These are phyloP conservation scores for Apteryx owenii DNA, from an alignment of 2,113 vertebrate species.

Conservation along the genomic window DNA sequence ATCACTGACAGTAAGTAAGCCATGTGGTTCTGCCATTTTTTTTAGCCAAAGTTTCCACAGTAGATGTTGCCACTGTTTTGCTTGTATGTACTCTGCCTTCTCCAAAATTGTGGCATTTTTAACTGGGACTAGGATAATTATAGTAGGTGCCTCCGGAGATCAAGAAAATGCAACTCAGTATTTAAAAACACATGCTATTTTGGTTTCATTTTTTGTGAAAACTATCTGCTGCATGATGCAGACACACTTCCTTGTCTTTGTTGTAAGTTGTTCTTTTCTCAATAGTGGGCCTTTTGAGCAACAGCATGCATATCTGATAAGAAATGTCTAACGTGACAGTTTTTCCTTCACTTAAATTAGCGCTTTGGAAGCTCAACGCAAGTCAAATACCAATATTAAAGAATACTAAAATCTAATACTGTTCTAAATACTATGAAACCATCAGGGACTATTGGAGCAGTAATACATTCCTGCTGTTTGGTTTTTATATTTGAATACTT, in stretches of 20 bases:
- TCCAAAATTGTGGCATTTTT: not conserved
- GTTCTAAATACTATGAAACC: not conserved
- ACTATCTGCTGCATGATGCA: not conserved
- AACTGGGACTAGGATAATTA: not conserved
- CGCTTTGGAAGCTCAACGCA: not conserved
- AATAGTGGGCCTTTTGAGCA: not conserved
- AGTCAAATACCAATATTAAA: not conserved
- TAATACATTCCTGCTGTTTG: not conserved
- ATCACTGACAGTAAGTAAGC: not conserved
- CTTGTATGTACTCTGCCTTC: not conserved
- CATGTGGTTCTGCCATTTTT: fast-evolving
- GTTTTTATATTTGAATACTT: not conserved
- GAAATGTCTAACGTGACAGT: not conserved
- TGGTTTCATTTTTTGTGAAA: not conserved
- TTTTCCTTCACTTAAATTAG: not conserved
- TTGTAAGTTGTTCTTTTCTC: not conserved
- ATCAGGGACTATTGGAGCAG: not conserved
- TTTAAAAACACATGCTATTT: not conserved
- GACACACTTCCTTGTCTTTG: not conserved
- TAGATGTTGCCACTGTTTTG: not conserved
- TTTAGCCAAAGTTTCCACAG: not conserved
- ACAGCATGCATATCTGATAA: not conserved
- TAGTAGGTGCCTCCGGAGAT: not conserved
- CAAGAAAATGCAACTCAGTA: not conserved
- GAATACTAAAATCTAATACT: not conserved